Percentiles rank a stretch among this genome's conserved stretches.
phyloP scores from a whole-genome alignment of 2,113 vertebrate species.

The Peromyscus californicus region DNA sequence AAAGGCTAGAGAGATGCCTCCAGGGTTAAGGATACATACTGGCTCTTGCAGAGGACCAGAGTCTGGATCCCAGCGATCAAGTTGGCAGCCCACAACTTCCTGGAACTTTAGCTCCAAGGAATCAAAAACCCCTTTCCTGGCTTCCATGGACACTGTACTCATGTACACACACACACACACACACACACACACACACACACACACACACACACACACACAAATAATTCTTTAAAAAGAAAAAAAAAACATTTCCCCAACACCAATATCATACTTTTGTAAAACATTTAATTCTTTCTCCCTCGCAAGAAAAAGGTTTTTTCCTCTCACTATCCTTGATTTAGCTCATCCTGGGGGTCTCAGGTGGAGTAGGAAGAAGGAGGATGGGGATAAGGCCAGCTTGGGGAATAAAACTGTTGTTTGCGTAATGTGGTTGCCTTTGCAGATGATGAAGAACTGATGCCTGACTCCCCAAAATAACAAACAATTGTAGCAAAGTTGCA shows the following conservation, averaged over 20 bases:
- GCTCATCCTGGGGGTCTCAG: background rate
- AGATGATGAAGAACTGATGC: background rate
- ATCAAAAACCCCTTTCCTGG: background rate
- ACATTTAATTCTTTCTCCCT: background rate
- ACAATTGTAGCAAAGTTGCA: background rate
- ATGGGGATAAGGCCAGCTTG: background rate
- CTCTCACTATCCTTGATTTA: background rate
- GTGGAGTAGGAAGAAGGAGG: background rate
- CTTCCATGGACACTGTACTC: background rate
- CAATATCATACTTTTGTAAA: background rate
- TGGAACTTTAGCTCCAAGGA: too few relatives aligned
- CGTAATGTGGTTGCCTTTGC: too few relatives aligned
- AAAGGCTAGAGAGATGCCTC: background rate
- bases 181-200: background rate
- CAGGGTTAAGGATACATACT: background rate
- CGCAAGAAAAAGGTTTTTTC: rapidly evolving
- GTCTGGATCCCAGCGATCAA: too few relatives aligned
- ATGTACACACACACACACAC: background rate
- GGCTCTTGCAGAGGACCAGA: too few relatives aligned
- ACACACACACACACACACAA: background rate
- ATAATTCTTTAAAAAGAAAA: background rate
- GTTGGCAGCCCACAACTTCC: background rate
- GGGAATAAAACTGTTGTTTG: too few relatives aligned
- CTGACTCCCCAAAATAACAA: background rate
- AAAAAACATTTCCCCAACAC: background rate